These are phyloP conservation scores for human DNA, from an alignment of 2,113 vertebrate genomes.

Conservation along the genomic window DNA sequence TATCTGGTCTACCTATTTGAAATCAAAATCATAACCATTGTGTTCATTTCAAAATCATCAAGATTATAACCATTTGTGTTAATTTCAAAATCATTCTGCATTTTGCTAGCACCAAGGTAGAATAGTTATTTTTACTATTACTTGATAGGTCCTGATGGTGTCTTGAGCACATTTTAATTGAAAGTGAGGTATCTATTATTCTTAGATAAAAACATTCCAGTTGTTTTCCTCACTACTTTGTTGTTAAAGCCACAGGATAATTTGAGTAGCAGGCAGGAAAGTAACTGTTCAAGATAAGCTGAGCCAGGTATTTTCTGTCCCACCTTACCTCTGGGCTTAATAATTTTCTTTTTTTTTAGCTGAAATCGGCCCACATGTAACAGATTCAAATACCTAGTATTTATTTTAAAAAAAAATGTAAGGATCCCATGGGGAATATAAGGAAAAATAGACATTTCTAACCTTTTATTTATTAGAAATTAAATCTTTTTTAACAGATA, in stretches of 20 bases:
- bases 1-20: neutral
- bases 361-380: neutral
- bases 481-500: neutral
- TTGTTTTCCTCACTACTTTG: constrained; percentile 24
- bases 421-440: neutral
- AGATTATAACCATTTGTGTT: neutral
- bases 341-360: constrained; percentile 20
- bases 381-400: neutral
- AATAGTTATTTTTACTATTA: constrained; percentile 22
- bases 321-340: neutral
- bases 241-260: constrained; percentile 18
- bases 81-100: constrained; percentile 26
- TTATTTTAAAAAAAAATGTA: constrained; percentile 38
- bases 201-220: constrained; percentile 36
- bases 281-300: neutral
- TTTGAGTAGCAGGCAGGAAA: neutral
- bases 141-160: neutral
- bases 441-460: constrained; percentile 10
- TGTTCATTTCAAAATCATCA: constrained; percentile 25
- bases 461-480: neutral
- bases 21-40: neutral
- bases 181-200: neutral
- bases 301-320: constrained; percentile 8
- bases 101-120: constrained; percentile 20
- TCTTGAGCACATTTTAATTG: constrained; percentile 16